phyloP scores from a whole-genome alignment of 2,797 vertebrate species.

The Manis pentadactyla region DNA sequence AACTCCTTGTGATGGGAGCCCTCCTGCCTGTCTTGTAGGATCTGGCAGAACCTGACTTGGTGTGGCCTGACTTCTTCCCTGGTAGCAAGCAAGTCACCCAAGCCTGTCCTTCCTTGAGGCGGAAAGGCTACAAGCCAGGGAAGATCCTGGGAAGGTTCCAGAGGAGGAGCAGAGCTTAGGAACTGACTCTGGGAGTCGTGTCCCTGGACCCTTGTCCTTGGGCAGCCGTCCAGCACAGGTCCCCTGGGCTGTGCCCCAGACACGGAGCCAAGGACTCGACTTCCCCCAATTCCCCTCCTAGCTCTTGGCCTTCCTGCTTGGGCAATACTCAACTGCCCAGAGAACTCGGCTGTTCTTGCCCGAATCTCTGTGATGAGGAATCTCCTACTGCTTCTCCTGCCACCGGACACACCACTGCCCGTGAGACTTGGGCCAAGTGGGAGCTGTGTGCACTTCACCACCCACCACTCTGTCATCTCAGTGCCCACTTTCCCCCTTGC shows the following conservation, averaged over 20 bases:
- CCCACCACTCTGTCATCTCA: no score
- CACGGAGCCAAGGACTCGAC: fast-evolving
- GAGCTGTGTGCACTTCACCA: not conserved
- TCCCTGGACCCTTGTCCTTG: no score
- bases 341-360: not conserved
- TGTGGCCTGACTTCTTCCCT: not conserved
- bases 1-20: not conserved
- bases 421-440: not conserved
- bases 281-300: not conserved
- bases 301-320: fast-evolving
- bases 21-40: not conserved
- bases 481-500: no score
- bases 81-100: fast-evolving
- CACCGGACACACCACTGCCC: not conserved
- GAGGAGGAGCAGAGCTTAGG: not conserved
- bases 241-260: not conserved
- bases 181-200: not conserved
- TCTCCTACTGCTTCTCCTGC: not conserved
- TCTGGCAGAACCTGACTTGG: not conserved
- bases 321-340: no score
- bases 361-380: no score
- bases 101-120: not conserved
- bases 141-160: not conserved
- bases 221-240: not conserved
- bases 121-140: not conserved